phyloP scores from a whole-genome alignment of 1,140 invertebrate species.

The Anadara kagoshimensis region DNA sequence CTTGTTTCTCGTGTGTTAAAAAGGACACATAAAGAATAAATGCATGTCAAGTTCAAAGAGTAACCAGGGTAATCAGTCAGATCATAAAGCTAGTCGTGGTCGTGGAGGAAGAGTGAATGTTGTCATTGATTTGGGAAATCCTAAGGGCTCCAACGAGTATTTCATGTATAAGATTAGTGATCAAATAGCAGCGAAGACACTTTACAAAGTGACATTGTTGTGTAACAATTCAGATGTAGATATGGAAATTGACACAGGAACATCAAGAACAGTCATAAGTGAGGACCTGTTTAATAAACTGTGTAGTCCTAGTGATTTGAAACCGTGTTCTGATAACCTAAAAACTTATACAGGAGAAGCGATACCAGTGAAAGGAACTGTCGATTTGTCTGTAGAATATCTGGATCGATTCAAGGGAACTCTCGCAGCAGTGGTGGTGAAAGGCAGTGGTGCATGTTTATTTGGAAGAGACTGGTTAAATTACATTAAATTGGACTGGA shows the following conservation, averaged over 20 bases:
- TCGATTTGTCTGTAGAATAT: no score
- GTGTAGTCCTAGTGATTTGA: neutral
- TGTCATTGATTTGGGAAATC: neutral
- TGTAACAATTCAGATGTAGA: constrained; percentile 9
- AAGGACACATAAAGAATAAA: constrained; percentile 27
- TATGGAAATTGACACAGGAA: constrained; percentile 40
- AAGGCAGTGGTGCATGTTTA: neutral
- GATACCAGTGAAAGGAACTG: constrained; percentile 29
- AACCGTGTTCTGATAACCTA: constrained; percentile 19
- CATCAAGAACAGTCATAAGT: constrained; percentile 29
- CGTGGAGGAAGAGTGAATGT: neutral
- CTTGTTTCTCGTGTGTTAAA: constrained; percentile 25
- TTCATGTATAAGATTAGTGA: neutral
- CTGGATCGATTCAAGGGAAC: neutral
- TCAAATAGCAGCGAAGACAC: constrained; percentile 8
- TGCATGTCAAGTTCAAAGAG: constrained; percentile 1
- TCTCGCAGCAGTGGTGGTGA: neutral
- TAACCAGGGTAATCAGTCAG: no score
- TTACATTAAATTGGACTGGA: neutral
- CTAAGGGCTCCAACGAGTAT: neutral
- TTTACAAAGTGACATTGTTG: neutral
- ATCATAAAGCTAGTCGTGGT: neutral
- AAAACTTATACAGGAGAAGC: constrained; percentile 38
- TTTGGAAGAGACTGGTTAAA: no score
- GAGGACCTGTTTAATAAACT: constrained; percentile 14